Percentiles rank a stretch among this genome's conserved stretches.
Evolutionary conservation across 2,888 invertebrate species (phyloP).

Genomic region (Chrysina gloriosa): DNA sequence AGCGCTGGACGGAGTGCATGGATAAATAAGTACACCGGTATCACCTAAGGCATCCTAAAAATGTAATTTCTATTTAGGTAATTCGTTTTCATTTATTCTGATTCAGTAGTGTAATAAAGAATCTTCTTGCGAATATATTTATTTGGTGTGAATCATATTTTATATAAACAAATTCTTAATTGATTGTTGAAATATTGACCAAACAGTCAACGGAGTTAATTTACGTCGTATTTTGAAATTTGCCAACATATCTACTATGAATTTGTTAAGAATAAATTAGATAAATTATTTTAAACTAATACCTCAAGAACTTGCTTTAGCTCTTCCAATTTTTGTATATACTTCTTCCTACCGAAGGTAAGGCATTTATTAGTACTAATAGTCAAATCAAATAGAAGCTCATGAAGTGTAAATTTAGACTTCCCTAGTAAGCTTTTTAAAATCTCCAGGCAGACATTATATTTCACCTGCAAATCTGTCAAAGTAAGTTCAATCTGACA

Average conservation of each 20-base stretch:
- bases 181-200: too few species aligned
- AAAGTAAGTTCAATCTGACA: background rate
- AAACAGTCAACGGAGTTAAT: too few species aligned
- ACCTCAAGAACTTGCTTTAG: background rate
- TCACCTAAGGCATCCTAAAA: slow-evolving; percentile 76
- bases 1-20: slow-evolving; percentile 89
- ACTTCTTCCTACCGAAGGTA: background rate
- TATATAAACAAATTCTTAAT: too few species aligned
- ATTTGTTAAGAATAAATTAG: slow-evolving; percentile 52
- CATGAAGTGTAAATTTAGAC: background rate
- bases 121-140: too few species aligned
- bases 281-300: slow-evolving; percentile 60
- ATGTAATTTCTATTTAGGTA: too few species aligned
- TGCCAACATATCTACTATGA: background rate
- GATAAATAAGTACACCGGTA: slow-evolving; percentile 89
- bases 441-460: background rate
- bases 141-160: too few species aligned
- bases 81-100: too few species aligned
- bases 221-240: too few species aligned
- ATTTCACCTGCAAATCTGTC: background rate
- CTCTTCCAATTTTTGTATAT: slow-evolving; percentile 65
- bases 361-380: background rate
- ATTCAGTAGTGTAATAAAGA: too few species aligned
- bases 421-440: slow-evolving; percentile 2
- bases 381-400: background rate